Conservation (phyloP, 2,888 invertebrate species). For the Caenorhabditis afra region DNA sequence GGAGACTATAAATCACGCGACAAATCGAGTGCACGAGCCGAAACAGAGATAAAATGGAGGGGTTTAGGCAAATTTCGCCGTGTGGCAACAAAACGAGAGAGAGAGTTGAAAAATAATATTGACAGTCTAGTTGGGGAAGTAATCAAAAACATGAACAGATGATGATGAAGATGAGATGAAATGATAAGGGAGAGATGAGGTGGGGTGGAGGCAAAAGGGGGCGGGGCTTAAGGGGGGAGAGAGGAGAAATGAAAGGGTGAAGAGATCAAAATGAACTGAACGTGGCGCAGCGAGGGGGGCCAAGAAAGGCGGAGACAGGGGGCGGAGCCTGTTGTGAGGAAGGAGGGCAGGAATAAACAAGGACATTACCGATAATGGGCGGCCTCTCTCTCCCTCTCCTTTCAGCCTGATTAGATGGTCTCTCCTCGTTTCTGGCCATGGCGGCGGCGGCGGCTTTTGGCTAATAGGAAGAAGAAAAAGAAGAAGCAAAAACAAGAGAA, state of each 20-base stretch:
- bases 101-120: not conserved
- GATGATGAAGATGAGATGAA: slow-evolving; percentile 26
- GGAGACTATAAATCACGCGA: not conserved
- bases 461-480: slow-evolving; percentile 19
- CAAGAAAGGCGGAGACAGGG: not conserved
- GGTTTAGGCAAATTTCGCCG: slow-evolving; percentile 45
- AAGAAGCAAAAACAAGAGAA: not conserved
- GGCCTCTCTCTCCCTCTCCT: no score
- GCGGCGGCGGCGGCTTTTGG: slow-evolving; percentile 1
- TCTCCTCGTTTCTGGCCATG: no score
- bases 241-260: slow-evolving; percentile 28
- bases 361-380: slow-evolving; percentile 43
- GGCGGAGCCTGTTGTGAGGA: not conserved
- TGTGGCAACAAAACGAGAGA: slow-evolving; percentile 4
- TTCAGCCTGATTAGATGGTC: slow-evolving; percentile 42
- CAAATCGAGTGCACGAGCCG: not conserved
- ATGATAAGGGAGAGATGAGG: not conserved
- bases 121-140: slow-evolving; percentile 16
- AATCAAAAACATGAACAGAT: not conserved
- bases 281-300: no score
- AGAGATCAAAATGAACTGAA: slow-evolving; percentile 22
- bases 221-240: slow-evolving; percentile 5
- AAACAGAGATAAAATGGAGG: no score
- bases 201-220: not conserved
- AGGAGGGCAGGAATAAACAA: slow-evolving; percentile 26